Conservation (phyloP, 1,140 invertebrate species). For the Delia radicum region DNA sequence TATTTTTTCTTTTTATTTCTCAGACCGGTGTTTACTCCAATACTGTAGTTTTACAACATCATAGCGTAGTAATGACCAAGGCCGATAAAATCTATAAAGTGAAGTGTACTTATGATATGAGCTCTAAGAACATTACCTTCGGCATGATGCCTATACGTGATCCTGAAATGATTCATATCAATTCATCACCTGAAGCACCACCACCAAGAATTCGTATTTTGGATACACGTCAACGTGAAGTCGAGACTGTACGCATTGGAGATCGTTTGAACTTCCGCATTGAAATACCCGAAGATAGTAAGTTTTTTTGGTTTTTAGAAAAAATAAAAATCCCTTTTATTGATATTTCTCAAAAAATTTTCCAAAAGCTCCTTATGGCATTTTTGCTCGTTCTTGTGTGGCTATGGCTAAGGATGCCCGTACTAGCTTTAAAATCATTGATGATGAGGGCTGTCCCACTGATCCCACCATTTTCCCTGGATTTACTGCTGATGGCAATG, state of each 20-base stretch:
- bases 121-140: constrained; percentile 93
- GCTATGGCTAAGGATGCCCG: constrained; percentile 96
- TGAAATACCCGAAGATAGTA: constrained; percentile 94
- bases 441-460: constrained; percentile 91
- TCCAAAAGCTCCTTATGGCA: constrained; percentile 85
- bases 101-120: constrained; percentile 95
- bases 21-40: constrained; percentile 93
- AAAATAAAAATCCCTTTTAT: background rate
- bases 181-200: constrained; percentile 90
- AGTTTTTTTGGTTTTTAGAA: constrained; percentile 54
- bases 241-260: constrained; percentile 91
- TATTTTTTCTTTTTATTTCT: constrained; percentile 40
- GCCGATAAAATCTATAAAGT: constrained; percentile 96
- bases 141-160: constrained; percentile 96
- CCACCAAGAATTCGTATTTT: constrained; percentile 90
- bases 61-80: constrained; percentile 95
- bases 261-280: constrained; percentile 93
- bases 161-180: constrained; percentile 93
- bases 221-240: constrained; percentile 80
- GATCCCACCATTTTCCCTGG: constrained; percentile 91
- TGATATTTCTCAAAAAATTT: background rate
- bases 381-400: constrained; percentile 92
- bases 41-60: constrained; percentile 91
- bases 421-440: constrained; percentile 94
- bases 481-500: constrained; percentile 83